Base-by-base conservation (phyloP, 2,797 vertebrate genomes). In the Babyrousa celebensis region DNA sequence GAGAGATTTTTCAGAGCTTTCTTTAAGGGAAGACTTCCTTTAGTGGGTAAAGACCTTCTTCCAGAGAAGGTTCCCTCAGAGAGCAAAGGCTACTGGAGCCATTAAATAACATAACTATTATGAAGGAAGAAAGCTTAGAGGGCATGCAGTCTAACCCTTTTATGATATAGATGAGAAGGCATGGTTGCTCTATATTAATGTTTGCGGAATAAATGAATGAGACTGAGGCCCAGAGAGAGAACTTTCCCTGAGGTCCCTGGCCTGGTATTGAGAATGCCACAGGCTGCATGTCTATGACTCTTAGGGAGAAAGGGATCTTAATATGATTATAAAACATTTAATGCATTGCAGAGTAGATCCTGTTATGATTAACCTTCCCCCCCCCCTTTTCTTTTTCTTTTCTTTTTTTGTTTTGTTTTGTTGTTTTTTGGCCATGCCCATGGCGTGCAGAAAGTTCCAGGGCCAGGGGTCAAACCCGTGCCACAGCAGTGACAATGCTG, bases 1-100 rank as follows among this genome's bases (percentile, higher is more conserved):
- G 62, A 67, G 54, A 92, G 62, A 70, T 48, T 65, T 89, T 77
- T 25, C 75, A 72, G 90, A 91, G 54, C 5, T 36, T 63, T 95
- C 20, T 23, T 78, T 94, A 72, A 74, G 20, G 52, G 82, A 91
- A 89, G 56, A 82, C 54, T 85, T 87, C 56, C 62, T 15, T 65
- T 84, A 70, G 58, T 84, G 56, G 70, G 40, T 56, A 68, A 82
- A 97, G 80, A 36, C 43, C 18, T 67, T 70, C 32, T 29, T 87
- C 23, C 75, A 89, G 56, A 23, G 63, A 92, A 72, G 56, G 12
- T 36, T 32, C 20, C 14, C 3, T 72, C 71, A 20, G 5, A 70
- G 58, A 83, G 40, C n/a, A 85, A 67, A 56, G 27, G 65, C 71
- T 20, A 12, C 11, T 5, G 10, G 54, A 70, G 43, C 21, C 67